These are phyloP conservation scores for Dendrocincla fuliginosa DNA, from an alignment of 2,797 vertebrate species.

Conservation along the genomic window DNA sequence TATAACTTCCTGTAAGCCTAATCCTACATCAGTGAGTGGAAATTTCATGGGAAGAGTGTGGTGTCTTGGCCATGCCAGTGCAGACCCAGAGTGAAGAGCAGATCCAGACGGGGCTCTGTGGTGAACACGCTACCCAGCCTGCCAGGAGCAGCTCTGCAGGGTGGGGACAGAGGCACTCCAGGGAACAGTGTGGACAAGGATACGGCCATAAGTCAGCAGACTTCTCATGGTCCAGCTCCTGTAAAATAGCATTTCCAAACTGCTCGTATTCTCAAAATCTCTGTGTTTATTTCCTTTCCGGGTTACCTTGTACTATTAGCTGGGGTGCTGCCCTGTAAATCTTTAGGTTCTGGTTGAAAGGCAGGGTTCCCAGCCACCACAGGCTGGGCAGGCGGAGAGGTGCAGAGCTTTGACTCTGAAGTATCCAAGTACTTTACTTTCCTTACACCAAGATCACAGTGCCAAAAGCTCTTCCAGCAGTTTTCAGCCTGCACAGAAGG, in stretches of 20 bases:
- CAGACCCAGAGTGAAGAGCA: neutral
- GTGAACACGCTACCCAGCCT: neutral
- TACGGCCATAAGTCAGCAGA: accelerated
- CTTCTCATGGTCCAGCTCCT: neutral
- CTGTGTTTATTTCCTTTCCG: neutral
- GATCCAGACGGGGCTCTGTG: neutral
- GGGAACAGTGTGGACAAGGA: accelerated
- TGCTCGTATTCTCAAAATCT: neutral
- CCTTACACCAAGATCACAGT: neutral
- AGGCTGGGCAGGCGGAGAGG: neutral
- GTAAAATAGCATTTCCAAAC: neutral
- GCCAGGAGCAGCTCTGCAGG: accelerated
- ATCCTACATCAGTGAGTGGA: conserved; percentile 4
- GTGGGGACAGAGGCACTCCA: neutral
- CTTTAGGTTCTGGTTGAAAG: neutral
- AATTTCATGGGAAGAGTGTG: neutral
- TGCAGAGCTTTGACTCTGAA: neutral
- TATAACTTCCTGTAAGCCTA: conserved; percentile 30
- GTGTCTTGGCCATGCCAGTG: neutral
- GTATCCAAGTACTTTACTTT: neutral
- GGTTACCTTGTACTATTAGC: neutral
- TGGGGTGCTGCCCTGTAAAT: neutral
- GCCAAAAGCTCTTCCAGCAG: neutral
- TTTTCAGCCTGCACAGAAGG: neutral
- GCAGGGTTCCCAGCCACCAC: accelerated